Base-by-base conservation (phyloP, 2,888 invertebrate genomes). In the Prosapia bicincta region DNA sequence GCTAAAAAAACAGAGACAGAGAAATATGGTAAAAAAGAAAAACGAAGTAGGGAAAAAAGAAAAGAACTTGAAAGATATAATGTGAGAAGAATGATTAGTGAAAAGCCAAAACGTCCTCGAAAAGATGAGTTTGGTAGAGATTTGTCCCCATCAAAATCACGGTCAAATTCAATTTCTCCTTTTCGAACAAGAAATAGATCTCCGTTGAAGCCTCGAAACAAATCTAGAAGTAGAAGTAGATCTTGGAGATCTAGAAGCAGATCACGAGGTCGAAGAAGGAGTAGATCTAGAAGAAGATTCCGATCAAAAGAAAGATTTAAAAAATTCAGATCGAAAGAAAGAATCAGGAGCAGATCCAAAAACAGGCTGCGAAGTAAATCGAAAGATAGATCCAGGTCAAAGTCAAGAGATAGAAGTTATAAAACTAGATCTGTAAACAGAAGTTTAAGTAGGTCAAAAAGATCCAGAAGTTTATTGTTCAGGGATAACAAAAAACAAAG, bases 11-110 rank as follows among this genome's bases (percentile, higher is more conserved):
- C 86, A 83, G 83, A 84, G 65, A 83, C 81, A 68, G 83, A 84
- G 43, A 79, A 84, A 77, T 81, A 80, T 71, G 81, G 80, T 24
- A 82, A 82, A 32, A 85, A 84, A 77, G 85, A 84, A 28, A 85
- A 84, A 70, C 86, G 86, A 76, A 88, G 86, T 80, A 87, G 87
- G 78, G 88, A 89, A 74, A 93, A 91, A 82, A 88, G 94, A 20
- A 92, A 93, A 82, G 95, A 95, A 82, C 85, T 96, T 71, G 93
- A 92, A 81, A 88, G 95, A 2, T 96, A 96, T 84, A 92, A 95
- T 86, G 95, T 95, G 10, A 88, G 95, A 65, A 91, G 92, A 78
- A 86, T 95, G 20, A 91, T 95, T 9, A 88, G 91, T 5, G 92
- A 92, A 78, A 90, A 90, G 80, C 89, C 90, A 0, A 81, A 82